phyloP scores from a whole-genome alignment of 1,140 invertebrate genomes.

The Linepithema humile region DNA sequence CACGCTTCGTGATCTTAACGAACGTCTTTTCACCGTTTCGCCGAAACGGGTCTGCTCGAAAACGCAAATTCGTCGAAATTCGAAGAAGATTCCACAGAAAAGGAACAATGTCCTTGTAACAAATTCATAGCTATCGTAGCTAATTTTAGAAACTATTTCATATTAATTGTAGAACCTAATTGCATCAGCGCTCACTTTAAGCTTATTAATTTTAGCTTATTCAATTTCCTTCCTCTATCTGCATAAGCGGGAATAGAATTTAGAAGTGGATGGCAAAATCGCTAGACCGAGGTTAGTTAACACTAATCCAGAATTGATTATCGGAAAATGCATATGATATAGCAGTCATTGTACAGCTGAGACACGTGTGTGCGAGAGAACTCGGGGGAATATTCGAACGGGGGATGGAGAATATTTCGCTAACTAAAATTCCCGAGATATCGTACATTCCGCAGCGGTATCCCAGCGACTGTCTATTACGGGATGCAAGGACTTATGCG shows the following conservation, averaged over 20 bases:
- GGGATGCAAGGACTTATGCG: background rate
- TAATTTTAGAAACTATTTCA: no score
- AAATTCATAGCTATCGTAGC: background rate
- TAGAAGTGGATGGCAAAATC: background rate
- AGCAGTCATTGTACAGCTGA: background rate
- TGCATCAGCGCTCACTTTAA: background rate
- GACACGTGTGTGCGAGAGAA: background rate
- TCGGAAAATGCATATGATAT: background rate
- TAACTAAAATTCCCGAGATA: slow-evolving; percentile 41
- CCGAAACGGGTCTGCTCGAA: background rate
- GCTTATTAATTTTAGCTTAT: background rate
- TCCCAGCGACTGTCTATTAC: slow-evolving; percentile 25
- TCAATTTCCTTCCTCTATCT: background rate
- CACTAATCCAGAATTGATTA: slow-evolving; percentile 22
- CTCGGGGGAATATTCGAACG: background rate
- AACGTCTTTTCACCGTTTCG: background rate
- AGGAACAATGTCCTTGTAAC: background rate
- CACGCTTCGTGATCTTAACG: background rate
- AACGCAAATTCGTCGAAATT: background rate
- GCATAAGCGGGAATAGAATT: background rate
- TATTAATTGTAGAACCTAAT: background rate
- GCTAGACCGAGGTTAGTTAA: slow-evolving; percentile 12
- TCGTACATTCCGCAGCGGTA: slow-evolving; percentile 8
- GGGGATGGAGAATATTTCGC: background rate
- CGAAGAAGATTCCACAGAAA: background rate